Evolutionary conservation across 2,113 vertebrate species (phyloP), one percentile per base, ranked within the genome.

Genomic region (Pogona vitticeps): DNA sequence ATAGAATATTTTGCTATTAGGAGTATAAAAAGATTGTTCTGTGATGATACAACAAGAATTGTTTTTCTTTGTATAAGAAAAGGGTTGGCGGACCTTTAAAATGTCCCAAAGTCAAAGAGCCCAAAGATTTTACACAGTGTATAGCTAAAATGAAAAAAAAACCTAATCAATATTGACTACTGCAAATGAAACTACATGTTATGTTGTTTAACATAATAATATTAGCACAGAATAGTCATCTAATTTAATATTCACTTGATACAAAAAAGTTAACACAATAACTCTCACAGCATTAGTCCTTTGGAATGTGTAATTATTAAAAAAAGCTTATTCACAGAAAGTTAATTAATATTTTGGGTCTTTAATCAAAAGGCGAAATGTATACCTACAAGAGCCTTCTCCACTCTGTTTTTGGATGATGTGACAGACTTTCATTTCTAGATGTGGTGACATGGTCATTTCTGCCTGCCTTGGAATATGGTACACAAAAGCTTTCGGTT

Each of bases 111-210:
- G 42, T 83, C 77, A n/a, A 2, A 93, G 90, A 80, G 14, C 6
- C 38, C 77, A 68, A 33, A 12, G 86, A 84, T 31, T 90, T 86
- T 59, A 13, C 90, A n/a, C 36, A 88, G 28, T 82, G 82, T n/a
- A 46, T 86, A 89, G 12, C 40, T 86, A 83, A 95, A 95, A 76
- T 80, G 65, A 52, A 95, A 65, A 90, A 91, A 63, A n/a, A n/a
- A n/a, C n/a, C 31, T 89, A 85, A 83, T 91, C 90, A 88, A 36
- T 84, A 76, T 84, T 87, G 86, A 83, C 46, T 71, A 33, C 3
- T 71, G 72, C 14, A 59, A 12, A 46, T 15, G 91, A 88, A 93
- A 67, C 6, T 31, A 75, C 0, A 1, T 40, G 18, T 0, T 3
- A 38, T 4, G 73, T 86, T 52, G 2, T 87, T 92, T 88, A 80